Evolutionary conservation across 2,113 vertebrate genomes (phyloP), one percentile per base, ranked within the genome.

Genomic region (Oreochromis spilurus): DNA sequence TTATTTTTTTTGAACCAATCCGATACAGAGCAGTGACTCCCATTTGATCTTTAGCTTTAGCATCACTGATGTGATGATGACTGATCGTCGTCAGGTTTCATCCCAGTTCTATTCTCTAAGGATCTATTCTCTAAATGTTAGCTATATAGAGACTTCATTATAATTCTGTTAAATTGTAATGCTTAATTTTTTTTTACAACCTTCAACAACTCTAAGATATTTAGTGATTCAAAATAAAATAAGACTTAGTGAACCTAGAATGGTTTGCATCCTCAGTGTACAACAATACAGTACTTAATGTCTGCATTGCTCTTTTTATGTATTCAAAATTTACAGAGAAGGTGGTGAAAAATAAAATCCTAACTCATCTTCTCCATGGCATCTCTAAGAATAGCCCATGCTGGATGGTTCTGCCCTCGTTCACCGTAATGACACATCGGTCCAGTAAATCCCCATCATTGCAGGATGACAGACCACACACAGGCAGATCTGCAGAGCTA

Each of bases 341-440:
- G 16, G 21, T 50, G 26, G 62, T 34, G 4, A 4, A 67, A 48
- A 54, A 72, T 24, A 6, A 38, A 50, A 67, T n/a, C 13, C 55
- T 1, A 65, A 36, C 11, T 45, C 17, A 7, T 58, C 1, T 45
- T 60, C 62, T 84, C 43, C 65, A 2, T 80, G 17, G 45, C 58
- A 79, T 31, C 70, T 86, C 84, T 79, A 89, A 85, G 84, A 94
- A 94, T 87, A 93, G 82, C 53, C 54, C 57, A 80, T 9, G n/a
- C 13, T 70, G 43, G 52, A 85, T 84, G 48, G 57, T 82, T 86
- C 65, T 88, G 83, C 50, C 75, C 91, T 92, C 24, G 24, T 91
- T 93, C 55, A 29, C 84, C 4, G n/a, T 86, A 92, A 92, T 85
- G 84, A 88, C 82, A 87, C 79, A 7, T 84, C 60, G 77, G 80